Evolutionary conservation across 1,140 invertebrate species (phyloP).

Genomic region (Eciton burchellii): DNA sequence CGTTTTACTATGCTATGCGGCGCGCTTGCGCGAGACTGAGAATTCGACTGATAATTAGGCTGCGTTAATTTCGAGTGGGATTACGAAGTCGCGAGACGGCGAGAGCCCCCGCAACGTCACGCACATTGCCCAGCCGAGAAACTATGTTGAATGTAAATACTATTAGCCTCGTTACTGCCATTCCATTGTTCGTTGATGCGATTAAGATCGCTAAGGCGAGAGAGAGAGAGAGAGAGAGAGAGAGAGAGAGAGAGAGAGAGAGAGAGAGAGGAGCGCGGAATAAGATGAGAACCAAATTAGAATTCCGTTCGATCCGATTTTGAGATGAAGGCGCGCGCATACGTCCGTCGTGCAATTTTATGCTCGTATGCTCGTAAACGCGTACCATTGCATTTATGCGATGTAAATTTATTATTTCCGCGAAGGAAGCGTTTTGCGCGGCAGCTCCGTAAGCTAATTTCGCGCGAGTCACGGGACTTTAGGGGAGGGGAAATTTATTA

Average conservation of each 20-base stretch:
- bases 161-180: slow-evolving; percentile 33
- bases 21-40: slow-evolving; percentile 61
- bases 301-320: slow-evolving; percentile 40
- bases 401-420: slow-evolving; percentile 45
- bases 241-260: too few relatives aligned
- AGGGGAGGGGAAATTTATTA: slow-evolving; percentile 40
- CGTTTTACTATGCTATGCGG: slow-evolving; percentile 76
- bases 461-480: slow-evolving; percentile 46
- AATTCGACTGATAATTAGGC: slow-evolving; percentile 79
- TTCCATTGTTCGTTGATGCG: slow-evolving; percentile 38
- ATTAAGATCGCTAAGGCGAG: slow-evolving; percentile 31
- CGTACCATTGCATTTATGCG: neutral
- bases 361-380: neutral
- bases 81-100: slow-evolving; percentile 65
- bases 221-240: neutral
- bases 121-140: slow-evolving; percentile 29
- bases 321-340: neutral
- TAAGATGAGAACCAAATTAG: slow-evolving; percentile 3
- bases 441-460: slow-evolving; percentile 44
- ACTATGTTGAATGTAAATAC: slow-evolving; percentile 36
- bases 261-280: too few relatives aligned
- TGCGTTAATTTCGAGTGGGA: slow-evolving; percentile 77
- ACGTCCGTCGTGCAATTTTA: neutral
- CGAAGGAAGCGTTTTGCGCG: neutral
- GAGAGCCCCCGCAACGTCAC: slow-evolving; percentile 7